These are phyloP conservation scores for Agrochola lychnidis DNA, from an alignment of 2,888 invertebrate genomes.

Conservation along the genomic window DNA sequence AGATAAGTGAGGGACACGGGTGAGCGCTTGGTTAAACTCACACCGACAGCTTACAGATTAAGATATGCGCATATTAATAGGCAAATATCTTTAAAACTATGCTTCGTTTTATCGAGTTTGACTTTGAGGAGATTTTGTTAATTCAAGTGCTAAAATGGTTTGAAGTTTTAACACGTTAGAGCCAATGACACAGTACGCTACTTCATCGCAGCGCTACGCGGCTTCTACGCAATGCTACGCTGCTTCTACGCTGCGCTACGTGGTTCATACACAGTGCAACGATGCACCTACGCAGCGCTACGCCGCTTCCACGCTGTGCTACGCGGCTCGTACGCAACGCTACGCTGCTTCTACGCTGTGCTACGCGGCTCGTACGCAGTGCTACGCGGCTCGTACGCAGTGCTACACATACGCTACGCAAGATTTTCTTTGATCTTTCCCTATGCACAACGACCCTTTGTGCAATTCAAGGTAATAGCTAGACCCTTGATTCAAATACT, in stretches of 20 bases:
- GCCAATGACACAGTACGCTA: background rate
- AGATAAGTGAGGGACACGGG: conserved; percentile 64
- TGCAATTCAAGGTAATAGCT: background rate
- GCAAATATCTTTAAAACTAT: conserved; percentile 39
- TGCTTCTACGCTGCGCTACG: background rate
- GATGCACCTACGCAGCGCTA: background rate
- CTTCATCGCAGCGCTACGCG: background rate
- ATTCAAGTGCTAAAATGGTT: background rate
- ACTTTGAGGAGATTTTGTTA: background rate
- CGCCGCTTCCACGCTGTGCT: background rate
- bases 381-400: background rate
- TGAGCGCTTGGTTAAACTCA: conserved; percentile 57
- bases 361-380: background rate
- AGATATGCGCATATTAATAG: conserved; percentile 41
- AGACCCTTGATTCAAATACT: conserved; percentile 6
- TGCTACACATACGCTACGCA: background rate
- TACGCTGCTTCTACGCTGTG: background rate
- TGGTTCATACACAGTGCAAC: background rate
- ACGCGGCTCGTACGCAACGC: background rate
- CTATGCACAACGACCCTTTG: background rate
- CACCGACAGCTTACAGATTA: conserved; percentile 46
- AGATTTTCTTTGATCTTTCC: background rate
- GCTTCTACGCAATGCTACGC: background rate
- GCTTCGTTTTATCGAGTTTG: background rate
- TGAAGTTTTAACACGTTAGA: background rate